Evolutionary conservation across 1,140 invertebrate genomes (phyloP), one percentile per base, ranked within the genome.

Genomic region (Stegodyphus mimosarum): DNA sequence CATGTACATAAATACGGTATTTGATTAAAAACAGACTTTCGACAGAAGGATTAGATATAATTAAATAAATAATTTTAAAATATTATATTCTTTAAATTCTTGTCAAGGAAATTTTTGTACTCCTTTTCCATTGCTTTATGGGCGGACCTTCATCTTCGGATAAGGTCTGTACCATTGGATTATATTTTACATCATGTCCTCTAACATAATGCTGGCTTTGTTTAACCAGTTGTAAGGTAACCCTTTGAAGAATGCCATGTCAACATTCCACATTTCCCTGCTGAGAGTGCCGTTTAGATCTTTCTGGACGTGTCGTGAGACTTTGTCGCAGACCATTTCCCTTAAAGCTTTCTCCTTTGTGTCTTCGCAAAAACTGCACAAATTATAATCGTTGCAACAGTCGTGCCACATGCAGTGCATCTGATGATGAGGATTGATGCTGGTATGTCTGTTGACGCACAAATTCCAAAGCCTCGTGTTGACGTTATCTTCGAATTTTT

Each of bases 291-390:
- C 83, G 5, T 64, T 64, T 7, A 86, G 18, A n/a, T 64, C 55
- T n/a, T 86, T 86, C 55, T 86, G 83, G 6, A 86, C 17, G 48
- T 71, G 50, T 53, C 83, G 66, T 2, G 83, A 86, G 1, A 78
- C 75, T 66, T 86, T 86, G 48, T 86, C 83, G 55, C 83, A 86
- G 3, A 86, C 48, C 83, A 86, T 86, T 48, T 86, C 83, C 1
- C 66, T 9, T 50, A 86, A 50, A 6, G 83, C 83, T 10, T 63
- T 66, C 9, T 11, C 55, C 48, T 48, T 77, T 6, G 73, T 10
- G 7, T 64, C 49, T 2, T 71, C 74, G n/a, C 67, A 86, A 18
- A 69, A 0, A 17, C 17, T 51, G 49, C 50, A 48, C 50, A 83
- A 1, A 11, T 52, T 48, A 18, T 48, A 9, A 17, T 51, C n/a